Evolutionary conservation across 2,888 invertebrate genomes (phyloP).

Genomic region (Hololepta plana): DNA sequence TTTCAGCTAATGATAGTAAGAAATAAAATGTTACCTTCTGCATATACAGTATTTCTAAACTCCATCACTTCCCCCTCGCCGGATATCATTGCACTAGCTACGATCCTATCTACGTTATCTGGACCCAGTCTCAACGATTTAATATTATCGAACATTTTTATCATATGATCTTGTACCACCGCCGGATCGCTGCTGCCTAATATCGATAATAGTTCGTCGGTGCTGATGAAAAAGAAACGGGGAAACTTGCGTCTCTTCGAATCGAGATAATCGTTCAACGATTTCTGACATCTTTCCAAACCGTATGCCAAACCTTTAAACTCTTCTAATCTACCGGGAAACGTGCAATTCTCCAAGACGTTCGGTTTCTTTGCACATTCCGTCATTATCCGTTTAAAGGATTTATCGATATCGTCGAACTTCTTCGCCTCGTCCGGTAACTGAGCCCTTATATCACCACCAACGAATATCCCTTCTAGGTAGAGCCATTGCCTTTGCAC

Average conservation of each 20-base stretch:
- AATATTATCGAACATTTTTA: constrained; percentile 92
- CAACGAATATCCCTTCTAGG: constrained; percentile 80
- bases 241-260: constrained; percentile 77
- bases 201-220: constrained; percentile 78
- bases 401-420: constrained; percentile 75
- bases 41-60: constrained; percentile 48
- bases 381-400: constrained; percentile 67
- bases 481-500: constrained; percentile 86
- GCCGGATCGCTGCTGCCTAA: constrained; percentile 70
- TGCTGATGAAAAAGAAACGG: constrained; percentile 85
- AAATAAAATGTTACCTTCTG: no score
- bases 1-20: no score
- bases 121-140: constrained; percentile 50
- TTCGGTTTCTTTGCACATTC: constrained; percentile 65
- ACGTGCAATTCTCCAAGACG: constrained; percentile 63
- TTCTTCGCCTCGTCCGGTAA: constrained; percentile 79
- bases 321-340: constrained; percentile 54
- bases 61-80: constrained; percentile 78
- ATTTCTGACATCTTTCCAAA: constrained; percentile 80
- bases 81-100: constrained; percentile 72
- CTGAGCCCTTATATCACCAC: constrained; percentile 72
- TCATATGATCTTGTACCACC: constrained; percentile 83
- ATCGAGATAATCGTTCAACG: constrained; percentile 77
- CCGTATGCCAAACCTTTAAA: constrained; percentile 54
- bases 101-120: constrained; percentile 43